Evolutionary conservation across 2,113 vertebrate species (phyloP).

Genomic region (Coryphaenoides rupestris): DNA sequence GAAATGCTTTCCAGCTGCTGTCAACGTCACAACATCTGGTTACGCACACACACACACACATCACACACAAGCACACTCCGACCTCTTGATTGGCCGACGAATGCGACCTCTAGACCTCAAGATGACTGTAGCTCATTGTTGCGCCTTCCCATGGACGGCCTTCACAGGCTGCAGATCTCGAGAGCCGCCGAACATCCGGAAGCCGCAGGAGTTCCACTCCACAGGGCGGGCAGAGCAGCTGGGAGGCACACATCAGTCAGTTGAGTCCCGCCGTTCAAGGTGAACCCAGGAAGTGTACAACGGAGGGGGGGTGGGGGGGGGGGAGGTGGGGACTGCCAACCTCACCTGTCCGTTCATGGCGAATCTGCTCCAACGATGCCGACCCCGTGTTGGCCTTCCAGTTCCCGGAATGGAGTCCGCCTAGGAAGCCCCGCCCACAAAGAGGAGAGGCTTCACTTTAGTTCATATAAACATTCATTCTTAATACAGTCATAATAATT

Average conservation of each 20-base stretch:
- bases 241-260: conserved; percentile 33
- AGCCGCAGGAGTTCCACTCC: conserved; percentile 92
- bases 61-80: background rate
- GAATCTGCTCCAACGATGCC: conserved; percentile 96
- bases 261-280: too few species aligned
- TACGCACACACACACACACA: background rate
- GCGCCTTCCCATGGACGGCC: conserved; percentile 94
- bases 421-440: conserved; percentile 59
- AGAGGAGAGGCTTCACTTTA: too few species aligned
- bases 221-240: conserved; percentile 93
- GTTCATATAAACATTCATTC: too few species aligned
- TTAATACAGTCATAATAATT: too few species aligned
- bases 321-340: too few species aligned
- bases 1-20: too few species aligned
- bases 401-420: conserved; percentile 99
- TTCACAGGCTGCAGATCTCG: conserved; percentile 96
- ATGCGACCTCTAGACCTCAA: conserved; percentile 79
- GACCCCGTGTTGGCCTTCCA: conserved; percentile 99
- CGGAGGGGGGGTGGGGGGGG: too few species aligned
- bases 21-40: background rate
- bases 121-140: conserved; percentile 96
- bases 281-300: too few species aligned
- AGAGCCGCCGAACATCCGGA: conserved; percentile 95
- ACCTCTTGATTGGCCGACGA: too few species aligned
- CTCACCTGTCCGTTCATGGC: conserved; percentile 97